phyloP scores from a whole-genome alignment of 2,888 invertebrate genomes.

The Tanytarsus gracilentus region DNA sequence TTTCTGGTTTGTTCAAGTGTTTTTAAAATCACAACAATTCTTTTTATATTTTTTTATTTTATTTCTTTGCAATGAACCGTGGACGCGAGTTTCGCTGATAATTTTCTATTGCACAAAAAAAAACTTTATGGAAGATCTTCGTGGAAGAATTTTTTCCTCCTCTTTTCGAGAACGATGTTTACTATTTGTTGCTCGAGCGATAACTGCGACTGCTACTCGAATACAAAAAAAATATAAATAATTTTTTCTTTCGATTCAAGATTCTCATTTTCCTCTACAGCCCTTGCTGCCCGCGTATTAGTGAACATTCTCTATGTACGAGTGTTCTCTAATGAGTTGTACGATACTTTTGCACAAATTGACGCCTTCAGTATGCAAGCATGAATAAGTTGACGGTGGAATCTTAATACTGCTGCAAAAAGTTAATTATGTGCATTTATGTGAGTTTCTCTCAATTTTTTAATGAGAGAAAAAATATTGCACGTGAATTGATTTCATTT shows the following conservation, averaged over 20 bases:
- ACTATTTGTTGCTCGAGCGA: constrained; percentile 31
- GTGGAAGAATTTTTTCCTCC: background rate
- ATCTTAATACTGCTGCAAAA: no score
- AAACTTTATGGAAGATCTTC: background rate
- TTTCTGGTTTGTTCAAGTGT: background rate
- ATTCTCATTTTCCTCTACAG: no score
- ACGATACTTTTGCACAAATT: no score
- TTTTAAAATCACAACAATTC: background rate
- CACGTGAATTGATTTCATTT: no score
- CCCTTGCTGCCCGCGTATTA: background rate
- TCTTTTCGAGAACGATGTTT: constrained; percentile 30
- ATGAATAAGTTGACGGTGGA: no score
- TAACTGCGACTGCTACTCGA: constrained; percentile 30
- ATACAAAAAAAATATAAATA: constrained; percentile 28
- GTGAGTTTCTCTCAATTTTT: no score
- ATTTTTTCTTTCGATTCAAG: constrained; percentile 12
- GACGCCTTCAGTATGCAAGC: no score
- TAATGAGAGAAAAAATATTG: no score
- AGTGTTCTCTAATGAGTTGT: background rate
- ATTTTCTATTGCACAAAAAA: background rate
- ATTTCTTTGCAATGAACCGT: background rate
- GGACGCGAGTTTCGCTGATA: background rate
- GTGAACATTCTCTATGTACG: background rate
- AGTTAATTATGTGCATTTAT: no score
- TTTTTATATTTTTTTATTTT: background rate